Base-by-base conservation (phyloP, 1,140 invertebrate genomes). In the Pomacea maculata region DNA sequence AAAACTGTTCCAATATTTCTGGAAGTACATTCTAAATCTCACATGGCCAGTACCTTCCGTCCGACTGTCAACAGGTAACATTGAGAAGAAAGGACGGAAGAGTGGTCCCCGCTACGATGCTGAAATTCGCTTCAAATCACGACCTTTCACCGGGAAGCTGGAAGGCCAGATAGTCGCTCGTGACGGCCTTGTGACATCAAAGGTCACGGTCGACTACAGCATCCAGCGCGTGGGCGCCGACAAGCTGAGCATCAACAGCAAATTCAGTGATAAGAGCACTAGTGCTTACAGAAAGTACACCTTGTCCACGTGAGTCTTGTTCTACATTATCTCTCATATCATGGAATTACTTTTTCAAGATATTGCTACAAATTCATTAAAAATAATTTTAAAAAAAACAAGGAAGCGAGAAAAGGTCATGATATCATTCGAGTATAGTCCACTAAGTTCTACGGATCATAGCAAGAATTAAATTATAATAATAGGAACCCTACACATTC, bases 151-250 rank as follows among this genome's bases (percentile, higher is more conserved):
- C 8, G 61, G 75, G 15, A 85, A 81, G 76, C 25, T 85, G 15
- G 79, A 71, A 17, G 73, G 85, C 25, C 70, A 77, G 55, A 55
- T 84, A 45, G 83, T 84, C 52, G 83, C 82, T 25, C 83, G 79
- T 72, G 80, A 57, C 19, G 81, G 83, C 17, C 78, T 75, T 19
- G 72, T 86, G 21, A 64, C 78, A 17, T 80, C 80, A 2, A 82
- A 80, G 25, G 11, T 86, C 3, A 80, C 76, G 14, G 45, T 82
- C 9, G 84, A 87, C 68, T 89, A 89, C 84, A 87, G 80, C 55
- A 79, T 87, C 52, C 79, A 77, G 11, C 82, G 83, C 63, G 61
- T 78, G 65, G 80, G 79, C 21, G 85, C 83, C 55, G 84, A 89
- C 70, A 84, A 76, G 12, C 78, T 87, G 15, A 81, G 78, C 21